A percentile compares a stretch with the other conserved stretches of the same genome.
Conservation (phyloP, 2,888 invertebrate species). For the Sphinx pinastri region DNA sequence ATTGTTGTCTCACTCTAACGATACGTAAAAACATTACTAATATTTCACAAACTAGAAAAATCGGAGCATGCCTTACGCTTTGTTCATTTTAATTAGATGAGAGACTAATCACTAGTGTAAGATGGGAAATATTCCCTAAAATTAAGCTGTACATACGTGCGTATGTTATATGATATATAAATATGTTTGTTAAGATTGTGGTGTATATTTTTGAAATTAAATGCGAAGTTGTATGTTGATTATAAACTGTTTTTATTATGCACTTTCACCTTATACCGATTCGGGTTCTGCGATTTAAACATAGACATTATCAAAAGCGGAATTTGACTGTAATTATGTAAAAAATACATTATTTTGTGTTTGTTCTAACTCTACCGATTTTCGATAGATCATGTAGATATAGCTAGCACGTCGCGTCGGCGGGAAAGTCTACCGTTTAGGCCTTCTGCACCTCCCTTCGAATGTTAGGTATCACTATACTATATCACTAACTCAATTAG, state of each 20-base stretch:
- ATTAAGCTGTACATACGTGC: conserved; percentile 28
- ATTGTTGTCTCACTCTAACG: neutral
- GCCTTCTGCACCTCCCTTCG: too few species aligned
- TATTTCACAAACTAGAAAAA: conserved; percentile 6
- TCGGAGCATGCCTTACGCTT: conserved; percentile 28
- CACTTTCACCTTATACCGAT: too few species aligned
- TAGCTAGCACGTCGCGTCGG: too few species aligned
- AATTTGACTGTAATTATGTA: too few species aligned
- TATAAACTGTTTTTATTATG: conserved; percentile 26
- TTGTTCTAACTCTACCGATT: too few species aligned
- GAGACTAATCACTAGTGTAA: conserved; percentile 20
- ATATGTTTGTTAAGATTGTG: conserved; percentile 61
- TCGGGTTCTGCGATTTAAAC: too few species aligned
- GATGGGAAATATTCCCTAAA: neutral
- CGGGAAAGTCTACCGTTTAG: too few species aligned
- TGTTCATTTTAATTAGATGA: conserved; percentile 30
- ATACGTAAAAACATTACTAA: neutral
- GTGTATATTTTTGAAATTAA: conserved; percentile 78
- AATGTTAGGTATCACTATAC: too few species aligned
- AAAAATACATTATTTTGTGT: too few species aligned
- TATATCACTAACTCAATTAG: too few species aligned
- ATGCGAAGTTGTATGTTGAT: conserved; percentile 59
- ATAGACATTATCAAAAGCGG: too few species aligned
- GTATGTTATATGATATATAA: conserved; percentile 35
- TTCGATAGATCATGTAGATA: too few species aligned